Base-by-base conservation (phyloP, 2,797 vertebrate genomes). In the Sebastolobus alascanus region DNA sequence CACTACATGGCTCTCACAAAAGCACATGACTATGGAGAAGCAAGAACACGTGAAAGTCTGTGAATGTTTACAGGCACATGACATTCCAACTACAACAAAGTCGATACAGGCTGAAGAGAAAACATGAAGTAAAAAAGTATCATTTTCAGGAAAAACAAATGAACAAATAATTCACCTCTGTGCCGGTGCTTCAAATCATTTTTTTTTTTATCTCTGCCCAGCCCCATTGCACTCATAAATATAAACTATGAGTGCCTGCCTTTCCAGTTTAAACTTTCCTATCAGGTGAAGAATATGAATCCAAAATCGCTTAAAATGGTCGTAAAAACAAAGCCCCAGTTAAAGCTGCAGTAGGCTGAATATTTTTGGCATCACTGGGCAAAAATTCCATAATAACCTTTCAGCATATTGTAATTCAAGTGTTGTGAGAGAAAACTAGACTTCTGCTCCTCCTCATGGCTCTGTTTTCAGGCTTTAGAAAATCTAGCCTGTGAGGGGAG, bases 1-100 rank as follows among this genome's bases (percentile, higher is more conserved):
- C 55, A 43, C 18, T 16, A 37, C 50, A 55, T 11, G 50, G 22
- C 63, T 76, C 61, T 67, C 13, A 75, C 61, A 73, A 66, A 76
- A 40, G 31, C 70, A 73, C 68, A n/a, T 27, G 43, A 66, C 31
- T 8, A 38, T 7, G 20, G 16, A 52, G 14, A 68, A 27, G 63
- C 76, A 55, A 59, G 20, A 27, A 38, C 40, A 31, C 29, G 38
- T 37, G 16, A 1, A 40, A 22, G n/a, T 8, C 10, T 6, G 55
- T 56, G 27, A 10, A 13, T 33, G 63, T 73, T 50, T 31, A n/a
- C 13, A 31, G 68, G 12, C 35, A 40, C 43, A 20, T 60, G n/a
- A 43, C 50, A 14, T 52, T 20, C 33, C 9, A 58, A 18, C 27
- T 56, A 22, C 9, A 58, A 18, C 27, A 50, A 22, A 5, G 16